Evolutionary conservation across 2,888 invertebrate genomes (phyloP).

Genomic region (Amblyjoppa proteus): DNA sequence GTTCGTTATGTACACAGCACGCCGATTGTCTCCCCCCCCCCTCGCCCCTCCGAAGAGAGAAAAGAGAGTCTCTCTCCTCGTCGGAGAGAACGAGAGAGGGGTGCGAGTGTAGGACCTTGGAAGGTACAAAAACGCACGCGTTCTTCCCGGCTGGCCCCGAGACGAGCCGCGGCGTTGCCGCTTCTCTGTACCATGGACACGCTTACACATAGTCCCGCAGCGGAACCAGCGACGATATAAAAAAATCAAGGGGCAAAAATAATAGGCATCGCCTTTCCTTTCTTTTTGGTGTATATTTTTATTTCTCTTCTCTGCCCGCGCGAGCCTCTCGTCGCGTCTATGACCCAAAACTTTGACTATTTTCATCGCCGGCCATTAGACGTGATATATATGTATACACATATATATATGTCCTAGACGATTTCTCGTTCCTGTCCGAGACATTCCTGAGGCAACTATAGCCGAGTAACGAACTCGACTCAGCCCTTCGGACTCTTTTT

Average conservation of each 20-base stretch:
- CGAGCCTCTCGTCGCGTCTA: neutral
- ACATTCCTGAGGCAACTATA: conserved; percentile 20
- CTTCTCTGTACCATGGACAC: conserved; percentile 30
- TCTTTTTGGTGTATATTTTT: neutral
- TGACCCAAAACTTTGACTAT: neutral
- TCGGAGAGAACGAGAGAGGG: conserved; percentile 71
- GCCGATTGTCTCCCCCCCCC: conserved; percentile 75
- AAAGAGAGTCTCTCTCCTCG: conserved; percentile 32
- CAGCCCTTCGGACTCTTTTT: neutral
- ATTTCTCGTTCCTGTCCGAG: conserved; percentile 5
- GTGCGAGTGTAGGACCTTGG: conserved; percentile 76
- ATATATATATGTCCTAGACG: neutral
- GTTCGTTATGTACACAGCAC: conserved; percentile 31
- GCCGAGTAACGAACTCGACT: neutral
- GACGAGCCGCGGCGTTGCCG: conserved; percentile 59
- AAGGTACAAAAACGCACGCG: conserved; percentile 77
- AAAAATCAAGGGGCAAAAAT: conserved; percentile 15
- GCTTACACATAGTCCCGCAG: conserved; percentile 22
- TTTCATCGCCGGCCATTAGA: neutral
- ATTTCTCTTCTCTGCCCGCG: neutral
- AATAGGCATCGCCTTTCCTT: neutral
- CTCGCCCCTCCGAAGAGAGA: conserved; percentile 57
- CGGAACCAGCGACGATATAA: neutral
- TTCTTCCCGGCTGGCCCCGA: conserved; percentile 72
- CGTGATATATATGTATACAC: neutral